Percentiles rank a stretch among this genome's conserved stretches.
Conservation (phyloP, 2,888 invertebrate species). For the Drosophila atroscutellata region DNA sequence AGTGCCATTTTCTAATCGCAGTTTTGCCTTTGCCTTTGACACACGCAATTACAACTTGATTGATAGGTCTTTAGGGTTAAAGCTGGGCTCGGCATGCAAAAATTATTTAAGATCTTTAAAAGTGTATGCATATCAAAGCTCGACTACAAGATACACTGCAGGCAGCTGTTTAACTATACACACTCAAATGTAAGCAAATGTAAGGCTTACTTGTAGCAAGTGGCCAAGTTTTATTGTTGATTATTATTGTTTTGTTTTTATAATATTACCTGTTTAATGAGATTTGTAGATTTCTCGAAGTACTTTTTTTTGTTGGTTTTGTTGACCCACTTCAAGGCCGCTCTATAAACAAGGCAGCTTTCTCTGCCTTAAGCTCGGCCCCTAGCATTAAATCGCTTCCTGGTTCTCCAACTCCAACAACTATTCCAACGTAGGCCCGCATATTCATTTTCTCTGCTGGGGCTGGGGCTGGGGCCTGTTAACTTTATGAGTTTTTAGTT, state of each 20-base stretch:
- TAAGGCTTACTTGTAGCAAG: neutral
- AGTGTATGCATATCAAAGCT: neutral
- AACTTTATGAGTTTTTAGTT: slow-evolving; percentile 57
- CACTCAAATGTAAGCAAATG: neutral
- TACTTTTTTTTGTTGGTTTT: neutral
- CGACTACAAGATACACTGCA: neutral
- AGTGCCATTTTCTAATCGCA: slow-evolving; percentile 5
- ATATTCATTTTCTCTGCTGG: slow-evolving; percentile 11
- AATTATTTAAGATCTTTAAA: neutral
- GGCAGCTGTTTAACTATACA: neutral
- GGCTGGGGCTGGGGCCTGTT: slow-evolving; percentile 18
- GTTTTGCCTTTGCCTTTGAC: neutral
- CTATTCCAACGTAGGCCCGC: slow-evolving; percentile 6
- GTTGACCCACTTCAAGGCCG: slow-evolving; percentile 25
- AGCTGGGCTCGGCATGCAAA: neutral
- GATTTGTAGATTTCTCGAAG: neutral
- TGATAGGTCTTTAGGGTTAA: neutral
- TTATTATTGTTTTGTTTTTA: neutral
- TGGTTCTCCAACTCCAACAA: slow-evolving; percentile 23
- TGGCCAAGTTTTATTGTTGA: neutral
- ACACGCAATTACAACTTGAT: slow-evolving; percentile 8
- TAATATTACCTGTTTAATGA: neutral
- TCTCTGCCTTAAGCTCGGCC: slow-evolving; percentile 13
- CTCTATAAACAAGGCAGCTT: slow-evolving; percentile 27
- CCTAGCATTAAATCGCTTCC: slow-evolving; percentile 33